These are phyloP conservation scores for Zaprionus ghesquierei DNA, from an alignment of 1,140 invertebrate genomes.

Conservation along the genomic window DNA sequence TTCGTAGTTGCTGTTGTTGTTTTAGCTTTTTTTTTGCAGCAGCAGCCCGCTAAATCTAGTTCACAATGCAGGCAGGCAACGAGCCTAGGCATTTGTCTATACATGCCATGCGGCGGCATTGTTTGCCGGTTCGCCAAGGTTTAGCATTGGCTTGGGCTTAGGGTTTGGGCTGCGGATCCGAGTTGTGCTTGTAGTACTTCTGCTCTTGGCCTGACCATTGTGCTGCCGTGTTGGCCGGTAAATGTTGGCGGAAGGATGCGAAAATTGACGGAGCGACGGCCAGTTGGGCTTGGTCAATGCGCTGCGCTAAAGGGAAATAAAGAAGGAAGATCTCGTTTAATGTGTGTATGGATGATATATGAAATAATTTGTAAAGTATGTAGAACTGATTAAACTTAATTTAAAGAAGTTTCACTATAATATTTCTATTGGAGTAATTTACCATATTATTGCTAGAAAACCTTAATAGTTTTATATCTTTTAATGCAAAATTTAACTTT, in stretches of 20 bases:
- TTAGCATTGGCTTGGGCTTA: no score
- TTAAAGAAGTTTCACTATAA: background rate
- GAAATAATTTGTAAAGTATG: no score
- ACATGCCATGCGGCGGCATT: constrained; percentile 62
- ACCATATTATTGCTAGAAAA: no score
- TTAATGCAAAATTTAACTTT: no score
- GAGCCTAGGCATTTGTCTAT: constrained; percentile 42
- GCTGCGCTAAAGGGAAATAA: background rate
- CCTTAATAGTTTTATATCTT: no score
- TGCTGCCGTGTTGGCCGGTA: constrained; percentile 47
- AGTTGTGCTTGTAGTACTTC: background rate
- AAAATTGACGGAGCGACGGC: constrained; percentile 9
- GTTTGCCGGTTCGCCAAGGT: no score
- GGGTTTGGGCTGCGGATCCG: constrained; percentile 2
- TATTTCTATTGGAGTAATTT: no score
- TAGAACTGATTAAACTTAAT: no score
- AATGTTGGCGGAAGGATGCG: constrained; percentile 24
- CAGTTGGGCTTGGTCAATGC: background rate
- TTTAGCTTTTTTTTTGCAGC: no score
- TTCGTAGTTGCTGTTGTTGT: background rate
- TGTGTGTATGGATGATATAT: no score
- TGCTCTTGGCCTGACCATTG: constrained; percentile 48
- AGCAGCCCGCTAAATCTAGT: constrained; percentile 59
- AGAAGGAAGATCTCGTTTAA: background rate
- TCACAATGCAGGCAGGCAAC: constrained; percentile 44